Evolutionary conservation across 2,797 vertebrate genomes (phyloP).

Genomic region (Brachymystax lenok): DNA sequence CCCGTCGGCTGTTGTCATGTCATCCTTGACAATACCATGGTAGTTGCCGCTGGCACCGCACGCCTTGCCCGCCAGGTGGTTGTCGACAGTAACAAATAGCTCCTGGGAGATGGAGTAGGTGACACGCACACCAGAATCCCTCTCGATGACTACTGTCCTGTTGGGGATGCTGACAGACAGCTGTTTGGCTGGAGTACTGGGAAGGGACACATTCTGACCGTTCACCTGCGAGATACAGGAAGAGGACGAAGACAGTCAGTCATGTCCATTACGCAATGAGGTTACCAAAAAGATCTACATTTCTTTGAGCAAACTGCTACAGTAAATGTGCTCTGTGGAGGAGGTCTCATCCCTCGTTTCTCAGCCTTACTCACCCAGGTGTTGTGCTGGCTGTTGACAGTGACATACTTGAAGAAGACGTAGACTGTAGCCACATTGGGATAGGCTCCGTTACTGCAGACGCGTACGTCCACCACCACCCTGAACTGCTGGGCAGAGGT

Average conservation of each 20-base stretch:
- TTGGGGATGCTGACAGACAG: conserved; percentile 58
- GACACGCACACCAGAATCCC: conserved; percentile 60
- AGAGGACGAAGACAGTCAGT: too few relatives aligned
- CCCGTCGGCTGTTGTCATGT: conserved; percentile 60
- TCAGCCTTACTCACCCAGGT: conserved; percentile 74
- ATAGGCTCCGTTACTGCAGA: conserved; percentile 44
- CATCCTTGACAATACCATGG: conserved; percentile 66
- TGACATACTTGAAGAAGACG: conserved; percentile 63
- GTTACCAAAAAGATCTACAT: too few relatives aligned
- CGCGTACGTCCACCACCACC: conserved; percentile 70
- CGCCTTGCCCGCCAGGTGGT: conserved; percentile 54
- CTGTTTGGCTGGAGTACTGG: conserved; percentile 46
- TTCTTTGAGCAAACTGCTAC: too few relatives aligned
- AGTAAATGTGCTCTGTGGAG: too few relatives aligned
- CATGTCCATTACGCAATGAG: too few relatives aligned
- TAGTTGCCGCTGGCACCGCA: conserved; percentile 83
- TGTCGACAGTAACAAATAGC: conserved; percentile 58
- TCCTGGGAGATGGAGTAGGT: conserved; percentile 60
- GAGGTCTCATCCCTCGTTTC: neutral
- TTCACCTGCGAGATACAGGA: conserved; percentile 67
- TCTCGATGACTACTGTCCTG: conserved; percentile 58
- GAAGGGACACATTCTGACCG: conserved; percentile 66
- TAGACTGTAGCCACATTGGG: conserved; percentile 48
- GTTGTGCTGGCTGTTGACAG: conserved; percentile 61
- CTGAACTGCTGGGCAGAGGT: conserved; percentile 70